Evolutionary conservation across 2,113 vertebrate genomes (phyloP).

Genomic region (Hepsetus odoe): DNA sequence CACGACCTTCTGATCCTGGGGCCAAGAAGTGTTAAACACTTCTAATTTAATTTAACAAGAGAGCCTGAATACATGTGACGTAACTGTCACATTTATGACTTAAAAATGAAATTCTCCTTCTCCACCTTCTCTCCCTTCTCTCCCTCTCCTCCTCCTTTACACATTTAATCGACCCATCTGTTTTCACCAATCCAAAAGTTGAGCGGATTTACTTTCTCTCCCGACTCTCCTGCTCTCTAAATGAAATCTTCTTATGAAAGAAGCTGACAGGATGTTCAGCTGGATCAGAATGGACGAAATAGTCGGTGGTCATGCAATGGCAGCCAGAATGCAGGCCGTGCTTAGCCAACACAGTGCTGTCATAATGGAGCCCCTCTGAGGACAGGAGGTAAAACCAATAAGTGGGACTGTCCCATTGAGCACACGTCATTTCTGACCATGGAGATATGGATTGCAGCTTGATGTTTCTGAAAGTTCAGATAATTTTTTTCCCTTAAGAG

Average conservation of each 20-base stretch:
- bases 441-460: background rate
- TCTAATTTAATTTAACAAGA: background rate
- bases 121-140: background rate
- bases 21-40: background rate
- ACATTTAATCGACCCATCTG: constrained; percentile 22
- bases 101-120: background rate
- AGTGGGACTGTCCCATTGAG: background rate
- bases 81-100: background rate
- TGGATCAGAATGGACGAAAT: constrained; percentile 42
- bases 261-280: constrained; percentile 52
- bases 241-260: constrained; percentile 61
- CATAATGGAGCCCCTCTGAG: background rate
- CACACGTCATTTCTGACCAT: background rate
- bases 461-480: background rate
- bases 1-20: no score
- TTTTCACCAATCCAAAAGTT: constrained; percentile 59
- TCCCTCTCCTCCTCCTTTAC: constrained; percentile 3
- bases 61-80: background rate
- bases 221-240: constrained; percentile 48
- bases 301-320: background rate
- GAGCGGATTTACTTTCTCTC: constrained; percentile 62
- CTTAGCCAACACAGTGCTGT: background rate
- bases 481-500: background rate
- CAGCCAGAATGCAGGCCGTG: background rate
- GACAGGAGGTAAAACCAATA: background rate